These are phyloP conservation scores for Sebastes itinus DNA, from an alignment of 2,797 vertebrate species.

Conservation along the genomic window DNA sequence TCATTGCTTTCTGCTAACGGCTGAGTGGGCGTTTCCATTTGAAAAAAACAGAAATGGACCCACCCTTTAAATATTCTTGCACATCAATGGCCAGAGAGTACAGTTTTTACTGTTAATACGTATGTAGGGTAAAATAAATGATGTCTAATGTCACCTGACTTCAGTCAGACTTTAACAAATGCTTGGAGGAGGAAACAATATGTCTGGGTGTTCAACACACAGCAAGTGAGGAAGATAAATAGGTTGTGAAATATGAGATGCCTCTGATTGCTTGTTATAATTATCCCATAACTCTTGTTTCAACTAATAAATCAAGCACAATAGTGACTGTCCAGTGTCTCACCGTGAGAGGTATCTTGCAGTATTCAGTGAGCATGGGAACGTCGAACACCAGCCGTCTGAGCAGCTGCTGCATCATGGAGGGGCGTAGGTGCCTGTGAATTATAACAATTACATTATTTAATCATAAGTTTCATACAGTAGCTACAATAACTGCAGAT, in stretches of 20 bases:
- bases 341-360: constrained; percentile 95
- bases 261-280: background rate
- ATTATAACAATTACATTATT: background rate
- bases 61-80: background rate
- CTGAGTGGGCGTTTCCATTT: background rate
- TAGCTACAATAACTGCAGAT: background rate
- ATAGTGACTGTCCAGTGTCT: constrained; percentile 2
- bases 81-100: background rate
- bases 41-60: background rate
- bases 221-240: background rate
- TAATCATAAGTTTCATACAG: background rate
- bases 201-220: background rate
- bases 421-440: constrained; percentile 91
- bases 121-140: background rate
- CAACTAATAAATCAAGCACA: constrained; percentile 4
- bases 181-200: background rate
- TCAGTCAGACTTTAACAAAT: background rate
- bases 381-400: constrained; percentile 98
- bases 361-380: constrained; percentile 94
- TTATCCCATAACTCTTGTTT: background rate
- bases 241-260: background rate
- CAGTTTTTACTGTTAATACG: too few species aligned
- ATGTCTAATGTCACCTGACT: background rate
- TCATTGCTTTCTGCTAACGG: background rate
- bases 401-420: constrained; percentile 96